Evolutionary conservation across 1,140 invertebrate genomes (phyloP).

Genomic region (Parapsyche elsis): DNA sequence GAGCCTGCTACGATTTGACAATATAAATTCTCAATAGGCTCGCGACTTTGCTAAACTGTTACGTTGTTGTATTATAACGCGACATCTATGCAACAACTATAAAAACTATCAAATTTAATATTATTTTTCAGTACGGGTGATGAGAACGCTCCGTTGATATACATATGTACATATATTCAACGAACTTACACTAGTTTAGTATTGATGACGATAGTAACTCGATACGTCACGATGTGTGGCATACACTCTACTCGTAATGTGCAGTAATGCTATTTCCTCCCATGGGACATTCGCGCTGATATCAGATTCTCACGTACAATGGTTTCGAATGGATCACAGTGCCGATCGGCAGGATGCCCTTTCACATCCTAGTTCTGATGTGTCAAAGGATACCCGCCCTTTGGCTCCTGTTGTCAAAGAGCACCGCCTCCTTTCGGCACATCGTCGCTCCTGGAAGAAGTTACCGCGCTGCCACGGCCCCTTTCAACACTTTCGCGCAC

Average conservation of each 20-base stretch:
- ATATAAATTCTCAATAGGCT: too few relatives aligned
- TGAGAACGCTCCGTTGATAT: too few relatives aligned
- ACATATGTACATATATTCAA: too few relatives aligned
- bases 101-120: too few relatives aligned
- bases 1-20: too few relatives aligned
- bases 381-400: slow-evolving; percentile 54
- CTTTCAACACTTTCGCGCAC: slow-evolving; percentile 55
- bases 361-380: slow-evolving; percentile 29
- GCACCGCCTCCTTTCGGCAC: slow-evolving; percentile 22
- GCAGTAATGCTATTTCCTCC: background rate
- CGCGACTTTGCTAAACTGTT: too few relatives aligned
- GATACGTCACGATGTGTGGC: too few relatives aligned
- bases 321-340: slow-evolving; percentile 23
- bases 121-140: too few relatives aligned
- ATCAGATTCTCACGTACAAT: background rate
- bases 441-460: slow-evolving; percentile 15
- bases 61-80: too few relatives aligned
- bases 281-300: background rate
- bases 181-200: too few relatives aligned
- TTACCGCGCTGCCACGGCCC: slow-evolving; percentile 40
- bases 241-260: background rate
- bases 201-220: too few relatives aligned
- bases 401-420: slow-evolving; percentile 34
- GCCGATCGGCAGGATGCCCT: slow-evolving; percentile 45
- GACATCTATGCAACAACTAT: too few relatives aligned